These are phyloP conservation scores for Paramuricea clavata DNA, from an alignment of 92 coral and sea anemone genomes.

Conservation along the genomic window DNA sequence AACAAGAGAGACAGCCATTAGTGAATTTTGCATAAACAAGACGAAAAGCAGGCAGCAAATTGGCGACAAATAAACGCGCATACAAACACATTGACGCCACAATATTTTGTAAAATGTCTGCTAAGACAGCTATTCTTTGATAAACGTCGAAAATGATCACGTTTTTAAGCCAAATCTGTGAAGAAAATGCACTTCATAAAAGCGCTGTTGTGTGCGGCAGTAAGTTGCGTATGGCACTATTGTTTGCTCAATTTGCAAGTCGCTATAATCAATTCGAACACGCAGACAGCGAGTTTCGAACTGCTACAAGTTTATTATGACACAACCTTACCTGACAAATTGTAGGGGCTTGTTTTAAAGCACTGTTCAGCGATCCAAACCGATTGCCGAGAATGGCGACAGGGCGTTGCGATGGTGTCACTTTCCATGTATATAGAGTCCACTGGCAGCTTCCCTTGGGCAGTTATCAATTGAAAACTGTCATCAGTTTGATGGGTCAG, in stretches of 20 bases:
- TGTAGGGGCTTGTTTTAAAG: neutral
- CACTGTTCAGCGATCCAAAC: neutral
- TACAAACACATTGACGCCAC: neutral
- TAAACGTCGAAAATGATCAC: neutral
- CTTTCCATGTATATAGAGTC: constrained; percentile 44
- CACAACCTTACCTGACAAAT: neutral
- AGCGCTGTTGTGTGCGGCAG: neutral
- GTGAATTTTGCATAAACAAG: neutral
- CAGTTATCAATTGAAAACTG: constrained; percentile 53
- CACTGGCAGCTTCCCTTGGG: constrained; percentile 52
- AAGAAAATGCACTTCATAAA: neutral
- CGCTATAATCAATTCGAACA: neutral
- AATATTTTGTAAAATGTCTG: neutral
- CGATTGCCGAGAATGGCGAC: neutral
- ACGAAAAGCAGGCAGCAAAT: neutral
- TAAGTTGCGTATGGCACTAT: neutral
- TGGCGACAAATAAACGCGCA: neutral
- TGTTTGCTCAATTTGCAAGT: neutral
- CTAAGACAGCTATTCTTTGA: neutral
- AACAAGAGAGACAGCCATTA: constrained; percentile 1
- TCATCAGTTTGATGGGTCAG: constrained; percentile 31
- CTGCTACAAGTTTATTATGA: neutral
- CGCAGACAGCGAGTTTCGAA: neutral
- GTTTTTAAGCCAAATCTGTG: neutral
- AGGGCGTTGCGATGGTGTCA: constrained; percentile 52